These are phyloP conservation scores for Momotus momota DNA, from an alignment of 2,797 vertebrate genomes.

Conservation along the genomic window DNA sequence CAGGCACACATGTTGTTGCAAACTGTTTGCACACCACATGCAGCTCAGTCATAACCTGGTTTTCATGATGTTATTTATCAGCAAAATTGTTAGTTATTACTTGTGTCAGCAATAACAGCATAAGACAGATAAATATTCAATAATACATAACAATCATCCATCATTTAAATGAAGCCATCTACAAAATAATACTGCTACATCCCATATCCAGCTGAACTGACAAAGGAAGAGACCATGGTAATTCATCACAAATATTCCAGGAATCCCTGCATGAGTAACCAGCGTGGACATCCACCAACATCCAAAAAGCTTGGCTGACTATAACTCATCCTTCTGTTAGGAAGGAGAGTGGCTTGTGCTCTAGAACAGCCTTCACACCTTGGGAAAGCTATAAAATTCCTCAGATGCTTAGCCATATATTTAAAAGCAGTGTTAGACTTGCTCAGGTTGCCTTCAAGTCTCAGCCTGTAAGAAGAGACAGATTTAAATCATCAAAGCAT, in stretches of 20 bases:
- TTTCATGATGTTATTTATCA: not conserved
- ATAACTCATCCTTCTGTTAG: not conserved
- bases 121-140: constrained; percentile 4
- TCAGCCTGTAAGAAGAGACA: not conserved
- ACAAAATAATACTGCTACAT: not conserved
- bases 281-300: not conserved
- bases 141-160: not conserved
- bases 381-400: not conserved
- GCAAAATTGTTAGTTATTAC: not conserved
- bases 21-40: accelerated
- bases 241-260: not conserved
- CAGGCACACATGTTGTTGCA: not conserved
- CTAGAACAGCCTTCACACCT: not conserved
- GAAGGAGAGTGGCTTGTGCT: not conserved
- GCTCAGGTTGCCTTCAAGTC: not conserved
- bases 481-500: not conserved
- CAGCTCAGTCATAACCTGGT: not conserved
- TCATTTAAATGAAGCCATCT: constrained; percentile 24
- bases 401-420: not conserved
- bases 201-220: not conserved
- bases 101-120: not conserved
- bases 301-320: not conserved
- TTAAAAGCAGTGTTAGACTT: not conserved
- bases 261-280: not conserved
- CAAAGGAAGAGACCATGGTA: not conserved